Evolutionary conservation across 1,140 invertebrate genomes (phyloP).

Genomic region (Papilio xuthus): DNA sequence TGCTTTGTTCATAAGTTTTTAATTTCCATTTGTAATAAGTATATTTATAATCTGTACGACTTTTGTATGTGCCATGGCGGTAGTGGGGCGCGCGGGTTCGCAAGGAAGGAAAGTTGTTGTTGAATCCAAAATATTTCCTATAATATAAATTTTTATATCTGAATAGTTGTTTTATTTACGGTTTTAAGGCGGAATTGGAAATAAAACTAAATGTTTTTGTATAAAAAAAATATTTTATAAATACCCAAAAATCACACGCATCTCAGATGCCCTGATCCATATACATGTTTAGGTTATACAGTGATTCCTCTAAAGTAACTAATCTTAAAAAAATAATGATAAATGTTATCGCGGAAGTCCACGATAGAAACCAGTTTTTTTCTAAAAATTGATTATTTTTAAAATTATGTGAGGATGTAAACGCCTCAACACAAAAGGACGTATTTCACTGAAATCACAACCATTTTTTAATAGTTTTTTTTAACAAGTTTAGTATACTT

Average conservation of each 20-base stretch:
- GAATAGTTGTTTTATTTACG: conserved; percentile 69
- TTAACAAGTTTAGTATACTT: background rate
- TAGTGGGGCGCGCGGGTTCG: conserved; percentile 52
- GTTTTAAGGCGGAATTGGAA: too few species aligned
- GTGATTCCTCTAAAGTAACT: background rate
- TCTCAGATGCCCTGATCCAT: background rate
- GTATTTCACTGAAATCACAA: too few species aligned
- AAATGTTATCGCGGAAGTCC: too few species aligned
- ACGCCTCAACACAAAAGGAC: too few species aligned
- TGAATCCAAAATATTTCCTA: conserved; percentile 81
- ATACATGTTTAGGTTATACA: conserved; percentile 1
- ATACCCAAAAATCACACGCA: background rate
- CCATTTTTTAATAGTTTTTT: too few species aligned
- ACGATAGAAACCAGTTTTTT: too few species aligned
- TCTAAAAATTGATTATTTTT: too few species aligned
- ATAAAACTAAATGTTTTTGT: too few species aligned
- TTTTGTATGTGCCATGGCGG: conserved; percentile 64
- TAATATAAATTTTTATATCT: conserved; percentile 82
- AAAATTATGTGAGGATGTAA: too few species aligned
- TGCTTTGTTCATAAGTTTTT: background rate
- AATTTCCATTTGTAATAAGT: conserved; percentile 3
- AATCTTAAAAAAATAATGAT: background rate
- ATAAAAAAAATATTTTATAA: too few species aligned
- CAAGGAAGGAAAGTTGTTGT: conserved; percentile 63
- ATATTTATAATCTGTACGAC: conserved; percentile 25